Evolutionary conservation across 2,888 invertebrate genomes (phyloP).

Genomic region (Leptopilina drosophilae): DNA sequence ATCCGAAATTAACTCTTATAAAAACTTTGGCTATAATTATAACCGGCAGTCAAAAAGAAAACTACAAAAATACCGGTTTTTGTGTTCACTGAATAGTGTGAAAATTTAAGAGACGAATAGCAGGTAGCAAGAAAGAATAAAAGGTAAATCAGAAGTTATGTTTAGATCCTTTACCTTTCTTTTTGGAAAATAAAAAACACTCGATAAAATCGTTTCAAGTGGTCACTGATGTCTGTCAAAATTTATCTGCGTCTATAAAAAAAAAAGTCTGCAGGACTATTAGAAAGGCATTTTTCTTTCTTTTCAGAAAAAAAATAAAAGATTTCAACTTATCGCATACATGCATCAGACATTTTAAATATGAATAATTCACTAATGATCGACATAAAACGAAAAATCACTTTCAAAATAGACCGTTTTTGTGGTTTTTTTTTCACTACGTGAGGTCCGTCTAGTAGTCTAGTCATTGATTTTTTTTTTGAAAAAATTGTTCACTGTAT

Average conservation of each 20-base stretch:
- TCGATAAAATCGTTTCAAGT: not conserved
- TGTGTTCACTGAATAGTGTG: too few species aligned
- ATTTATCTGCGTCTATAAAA: not conserved
- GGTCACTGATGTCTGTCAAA: not conserved
- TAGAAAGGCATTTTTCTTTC: not conserved
- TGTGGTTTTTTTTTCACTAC: not conserved
- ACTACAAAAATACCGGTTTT: too few species aligned
- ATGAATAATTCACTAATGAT: slow-evolving; percentile 20
- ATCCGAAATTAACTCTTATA: not conserved
- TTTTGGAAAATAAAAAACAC: not conserved
- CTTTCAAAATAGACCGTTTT: slow-evolving; percentile 4
- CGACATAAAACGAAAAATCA: not conserved
- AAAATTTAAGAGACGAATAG: too few species aligned
- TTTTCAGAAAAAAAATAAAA: not conserved
- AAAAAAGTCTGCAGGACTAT: not conserved
- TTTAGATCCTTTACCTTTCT: not conserved
- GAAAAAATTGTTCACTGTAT: not conserved
- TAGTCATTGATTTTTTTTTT: slow-evolving; percentile 5
- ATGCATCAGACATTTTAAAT: not conserved
- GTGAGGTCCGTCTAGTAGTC: not conserved
- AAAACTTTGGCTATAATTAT: not conserved
- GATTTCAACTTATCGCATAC: not conserved
- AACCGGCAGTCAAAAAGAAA: too few species aligned
- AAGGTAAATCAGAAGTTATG: too few species aligned
- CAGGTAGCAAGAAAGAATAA: too few species aligned